Evolutionary conservation across 1,140 invertebrate species (phyloP), one percentile per base, ranked within the genome.

Genomic region (Drosophila parvula): DNA sequence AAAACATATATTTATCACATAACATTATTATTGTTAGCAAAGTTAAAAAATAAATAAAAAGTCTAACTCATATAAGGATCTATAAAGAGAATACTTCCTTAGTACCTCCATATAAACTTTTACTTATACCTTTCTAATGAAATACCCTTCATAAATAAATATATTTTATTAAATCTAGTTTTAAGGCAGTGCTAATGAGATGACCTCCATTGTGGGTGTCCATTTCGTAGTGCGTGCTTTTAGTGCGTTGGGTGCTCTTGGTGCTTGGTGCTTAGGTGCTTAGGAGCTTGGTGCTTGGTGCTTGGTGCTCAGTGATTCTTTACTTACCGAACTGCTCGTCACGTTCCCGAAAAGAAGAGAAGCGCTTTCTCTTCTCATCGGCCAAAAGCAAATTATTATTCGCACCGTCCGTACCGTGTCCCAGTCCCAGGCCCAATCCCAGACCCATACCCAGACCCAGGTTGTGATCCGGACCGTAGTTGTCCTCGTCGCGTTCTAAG

Each of bases 251-350:
- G 30, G 50, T 27, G 34, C 14, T 60, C 14, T 45, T 60, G 40
- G 41, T 45, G 43, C 18, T 43, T 16, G 30, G 50, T 28, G 22
- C 9, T 60, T 38, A 6, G 28, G n/a, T n/a, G 47, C 28, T 16
- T n/a, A n/a, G n/a, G n/a, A n/a, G n/a, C 22, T 47, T 36, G 12
- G 41, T 50, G 41, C 18, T 47, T 56, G 32, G 34, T 27, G 51
- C 14, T 44, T 18, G 28, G 55, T n/a, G 34, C 12, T 60, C 8
- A 12, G 43, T 63, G 53, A 43, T 38, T 51, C 61, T 34, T 56
- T 64, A 90, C 90, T 91, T 84, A 91, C 91, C 91, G 62, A 82
- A 88, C 45, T 84, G 78, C 67, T 82, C 84, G 38, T 88, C 89
- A 68, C 91, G 90, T 74, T 91, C 91, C 69, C 91, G 78, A 78